Evolutionary conservation across 1,140 invertebrate species (phyloP).

Genomic region (Ceratosolen fusciceps): DNA sequence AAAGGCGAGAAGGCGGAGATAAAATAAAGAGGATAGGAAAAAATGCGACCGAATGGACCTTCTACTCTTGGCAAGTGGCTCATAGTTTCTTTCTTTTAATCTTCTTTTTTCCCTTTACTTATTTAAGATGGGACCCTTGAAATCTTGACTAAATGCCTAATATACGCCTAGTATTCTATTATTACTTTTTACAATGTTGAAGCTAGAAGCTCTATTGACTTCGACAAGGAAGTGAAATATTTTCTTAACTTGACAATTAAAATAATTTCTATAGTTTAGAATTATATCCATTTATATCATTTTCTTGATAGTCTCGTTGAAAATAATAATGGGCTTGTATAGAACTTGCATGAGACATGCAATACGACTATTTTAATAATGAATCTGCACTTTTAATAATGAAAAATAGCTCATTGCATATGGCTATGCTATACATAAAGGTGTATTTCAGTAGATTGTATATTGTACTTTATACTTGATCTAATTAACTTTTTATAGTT

Average conservation of each 20-base stretch:
- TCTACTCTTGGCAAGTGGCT: conserved; percentile 51
- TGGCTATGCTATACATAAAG: too few relatives aligned
- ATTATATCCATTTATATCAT: too few relatives aligned
- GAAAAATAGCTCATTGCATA: too few relatives aligned
- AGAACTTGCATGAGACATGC: too few relatives aligned
- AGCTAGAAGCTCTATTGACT: not conserved
- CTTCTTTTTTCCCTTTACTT: not conserved
- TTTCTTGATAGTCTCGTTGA: too few relatives aligned
- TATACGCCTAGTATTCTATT: too few relatives aligned
- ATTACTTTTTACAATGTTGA: not conserved
- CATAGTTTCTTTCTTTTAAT: conserved; percentile 4
- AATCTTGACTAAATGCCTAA: not conserved
- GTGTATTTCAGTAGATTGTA: too few relatives aligned
- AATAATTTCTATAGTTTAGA: conserved; percentile 22
- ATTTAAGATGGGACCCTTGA: conserved; percentile 5
- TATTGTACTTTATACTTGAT: too few relatives aligned
- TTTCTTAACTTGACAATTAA: not conserved
- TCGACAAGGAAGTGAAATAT: not conserved
- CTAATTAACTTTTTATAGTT: too few relatives aligned
- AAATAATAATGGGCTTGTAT: too few relatives aligned
- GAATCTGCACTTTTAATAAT: too few relatives aligned
- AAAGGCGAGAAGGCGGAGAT: conserved; percentile 32
- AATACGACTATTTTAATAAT: too few relatives aligned
- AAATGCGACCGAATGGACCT: not conserved
- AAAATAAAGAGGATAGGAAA: conserved; percentile 25